These are phyloP conservation scores for Nesidiocoris tenuis DNA, from an alignment of 2,888 invertebrate species.

Conservation along the genomic window DNA sequence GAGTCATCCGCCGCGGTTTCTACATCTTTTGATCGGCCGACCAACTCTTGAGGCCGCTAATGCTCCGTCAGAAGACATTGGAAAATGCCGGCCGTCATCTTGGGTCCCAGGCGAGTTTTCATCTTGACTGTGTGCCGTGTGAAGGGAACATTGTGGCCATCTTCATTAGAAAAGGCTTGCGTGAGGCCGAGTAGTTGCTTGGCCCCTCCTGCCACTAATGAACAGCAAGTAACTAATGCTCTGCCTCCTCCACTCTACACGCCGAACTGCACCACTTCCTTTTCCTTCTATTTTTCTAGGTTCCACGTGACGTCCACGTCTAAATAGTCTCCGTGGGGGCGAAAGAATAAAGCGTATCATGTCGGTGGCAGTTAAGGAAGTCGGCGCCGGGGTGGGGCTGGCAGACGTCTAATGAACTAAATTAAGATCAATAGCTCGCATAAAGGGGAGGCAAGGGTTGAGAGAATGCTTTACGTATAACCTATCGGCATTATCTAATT, in stretches of 20 bases:
- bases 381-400: constrained; percentile 6
- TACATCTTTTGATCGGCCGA: no score
- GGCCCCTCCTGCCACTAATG: constrained; percentile 30
- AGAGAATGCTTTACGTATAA: constrained; percentile 27
- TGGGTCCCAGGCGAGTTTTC: neutral
- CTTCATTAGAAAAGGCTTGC: constrained; percentile 40
- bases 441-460: constrained; percentile 1
- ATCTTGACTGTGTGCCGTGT: constrained; percentile 24
- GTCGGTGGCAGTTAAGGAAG: neutral
- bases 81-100: neutral
- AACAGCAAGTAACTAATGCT: constrained; percentile 37
- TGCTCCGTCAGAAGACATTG: neutral
- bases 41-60: neutral
- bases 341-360: constrained; percentile 29
- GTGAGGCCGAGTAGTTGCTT: constrained; percentile 35
- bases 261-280: neutral
- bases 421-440: constrained; percentile 38
- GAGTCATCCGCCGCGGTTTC: no score
- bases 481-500: constrained; percentile 34
- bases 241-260: constrained; percentile 6
- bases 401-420: constrained; percentile 37
- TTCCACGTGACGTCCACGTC: constrained; percentile 18
- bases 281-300: neutral
- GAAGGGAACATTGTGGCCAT: constrained; percentile 38
- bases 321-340: constrained; percentile 11